phyloP scores from a whole-genome alignment of 1,140 invertebrate species.

The Antheraea pernyi region DNA sequence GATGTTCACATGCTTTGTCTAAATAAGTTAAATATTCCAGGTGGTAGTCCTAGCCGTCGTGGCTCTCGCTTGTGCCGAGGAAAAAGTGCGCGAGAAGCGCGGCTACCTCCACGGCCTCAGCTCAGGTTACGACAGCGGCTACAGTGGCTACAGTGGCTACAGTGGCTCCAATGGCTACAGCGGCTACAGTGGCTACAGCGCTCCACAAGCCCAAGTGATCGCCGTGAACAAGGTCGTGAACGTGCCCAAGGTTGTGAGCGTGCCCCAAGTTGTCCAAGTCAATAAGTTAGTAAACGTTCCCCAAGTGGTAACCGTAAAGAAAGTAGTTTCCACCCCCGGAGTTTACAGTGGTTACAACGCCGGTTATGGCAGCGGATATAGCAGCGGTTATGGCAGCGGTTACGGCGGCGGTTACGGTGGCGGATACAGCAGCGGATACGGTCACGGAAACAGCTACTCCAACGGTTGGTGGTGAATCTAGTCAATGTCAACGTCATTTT shows the following conservation, averaged over 20 bases:
- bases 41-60: conserved; percentile 20
- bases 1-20: too few species aligned
- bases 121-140: conserved; percentile 14
- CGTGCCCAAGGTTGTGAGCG: conserved; percentile 36
- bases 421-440: conserved; percentile 6
- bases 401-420: conserved; percentile 20
- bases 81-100: conserved; percentile 20
- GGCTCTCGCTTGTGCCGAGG: conserved; percentile 15
- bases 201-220: conserved; percentile 23
- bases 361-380: conserved; percentile 20
- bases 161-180: conserved; percentile 6
- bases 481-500: conserved; percentile 9
- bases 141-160: conserved; percentile 16
- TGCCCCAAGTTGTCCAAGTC: conserved; percentile 32
- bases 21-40: conserved; percentile 8
- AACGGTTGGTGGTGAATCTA: conserved; percentile 17
- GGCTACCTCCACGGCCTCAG: conserved; percentile 4
- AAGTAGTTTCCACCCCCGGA: conserved; percentile 40
- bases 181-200: conserved; percentile 18
- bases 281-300: conserved; percentile 39
- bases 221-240: conserved; percentile 43
- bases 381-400: conserved; percentile 15
- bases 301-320: conserved; percentile 51
- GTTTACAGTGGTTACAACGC: conserved; percentile 12
- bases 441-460: background rate